Base-by-base conservation (phyloP, 2,888 invertebrate genomes). In the Athrips mouffetella region DNA sequence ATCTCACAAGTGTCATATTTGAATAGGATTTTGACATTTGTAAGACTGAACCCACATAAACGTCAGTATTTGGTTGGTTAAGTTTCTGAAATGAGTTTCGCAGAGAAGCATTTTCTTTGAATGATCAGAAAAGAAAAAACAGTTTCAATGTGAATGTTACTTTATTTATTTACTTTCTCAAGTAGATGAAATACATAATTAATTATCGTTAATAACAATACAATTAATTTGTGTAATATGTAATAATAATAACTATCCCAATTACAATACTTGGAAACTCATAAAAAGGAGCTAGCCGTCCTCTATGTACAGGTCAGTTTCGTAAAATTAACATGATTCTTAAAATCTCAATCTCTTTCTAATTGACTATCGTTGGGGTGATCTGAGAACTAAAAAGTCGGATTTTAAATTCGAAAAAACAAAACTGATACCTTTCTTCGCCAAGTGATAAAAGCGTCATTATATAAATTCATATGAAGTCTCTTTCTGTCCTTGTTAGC, bases 331-430 rank as follows among this genome's bases (percentile, higher is more conserved):
- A 76, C 72, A 63, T 68, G 69, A 75, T 85, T 83, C 70, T 80
- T 80, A 81, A 81, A 82, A 82, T 81, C 81, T 86, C 83, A 76
- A 77, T 80, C 78, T 78, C 64, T 81, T 72, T 67, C 85, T 88
- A 88, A 87, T 85, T 88, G 87, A 88, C 87, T 88, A 88, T 88
- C 87, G 87, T 88, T 88, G 87, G 87, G 87, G 87, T 85, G 80
- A 80, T 78, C 81, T 79, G 86, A 80, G 83, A 80, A 76, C 57
- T 57, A 60, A 56, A 47, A 53, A 65, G 68, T 75, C n/a, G n/a
- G n/a, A n/a, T n/a, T n/a, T n/a, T n/a, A n/a, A n/a, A n/a, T n/a
- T n/a, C n/a, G n/a, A n/a, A n/a, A n/a, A n/a, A n/a, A n/a, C n/a
- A n/a, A n/a, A n/a, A n/a, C n/a, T n/a, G n/a, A n/a, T n/a, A n/a